Evolutionary conservation across 2,888 invertebrate genomes (phyloP), one percentile per base, ranked within the genome.

Genomic region (Drosophila birchii): DNA sequence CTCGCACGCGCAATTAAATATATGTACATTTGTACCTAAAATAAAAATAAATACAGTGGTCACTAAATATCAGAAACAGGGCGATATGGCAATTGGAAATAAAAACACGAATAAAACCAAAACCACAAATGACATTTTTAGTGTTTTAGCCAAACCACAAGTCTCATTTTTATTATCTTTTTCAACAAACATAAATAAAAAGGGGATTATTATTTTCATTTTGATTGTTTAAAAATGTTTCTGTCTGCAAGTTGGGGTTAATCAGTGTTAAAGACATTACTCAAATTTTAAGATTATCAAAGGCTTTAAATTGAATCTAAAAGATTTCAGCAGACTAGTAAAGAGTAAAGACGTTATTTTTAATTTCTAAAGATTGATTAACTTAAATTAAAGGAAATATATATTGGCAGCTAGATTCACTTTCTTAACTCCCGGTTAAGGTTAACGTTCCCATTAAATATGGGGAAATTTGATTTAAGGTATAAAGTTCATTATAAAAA

Each of bases 1-100:
- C 23, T 39, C 61, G 47, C 29, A 32, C 20, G 23, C 45, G 62
- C 23, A 61, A 58, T 51, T 58, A 51, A 51, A 62, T 20, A 32
- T 9, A n/a, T 11, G 45, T 12, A 29, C 2, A 14, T 26, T n/a
- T 29, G 3, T 12, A 47, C 29, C 18, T 47, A 12, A 32, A 47
- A 47, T 29, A 29, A n/a, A 54, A 29, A 26, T 38, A 39, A 39
- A 23, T 32, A 63, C 36, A 47, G 60, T 55, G 41, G n/a, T 55
- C 44, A 16, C 18, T 26, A 18, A 12, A n/a, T n/a, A 53, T n/a
- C 4, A 36, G 7, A 38, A 51, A 34, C 14, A 20, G 8, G 18
- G 49, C 29, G 11, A 29, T n/a, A 16, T 26, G 26, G 1, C n/a
- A 29, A 12, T 18, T 1, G n/a, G 5, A n/a, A 29, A n/a, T 43